Conservation (phyloP, 2,797 vertebrate genomes). For the Eurystomus glaucurus region DNA sequence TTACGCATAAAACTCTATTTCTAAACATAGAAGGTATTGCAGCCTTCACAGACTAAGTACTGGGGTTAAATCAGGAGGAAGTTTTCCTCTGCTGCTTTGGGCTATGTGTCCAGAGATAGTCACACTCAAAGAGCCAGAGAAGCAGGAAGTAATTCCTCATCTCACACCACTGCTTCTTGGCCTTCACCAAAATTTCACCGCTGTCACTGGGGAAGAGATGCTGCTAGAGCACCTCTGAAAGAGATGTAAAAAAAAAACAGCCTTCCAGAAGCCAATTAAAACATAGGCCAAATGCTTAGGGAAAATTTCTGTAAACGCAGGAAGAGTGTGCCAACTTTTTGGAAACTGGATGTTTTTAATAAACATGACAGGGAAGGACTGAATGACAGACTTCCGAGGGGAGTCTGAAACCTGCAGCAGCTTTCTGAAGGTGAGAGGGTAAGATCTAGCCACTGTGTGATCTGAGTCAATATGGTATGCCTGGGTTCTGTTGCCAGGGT, state of each 20-base stretch:
- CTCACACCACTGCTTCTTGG: background rate
- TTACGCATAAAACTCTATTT: background rate
- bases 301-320: slow-evolving; percentile 58
- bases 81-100: background rate
- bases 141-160: background rate
- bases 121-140: background rate
- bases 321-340: background rate
- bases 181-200: background rate
- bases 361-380: background rate
- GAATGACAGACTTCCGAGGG: background rate
- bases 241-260: background rate
- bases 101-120: rapidly evolving
- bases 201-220: slow-evolving; percentile 9
- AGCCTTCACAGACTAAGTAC: background rate
- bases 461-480: background rate
- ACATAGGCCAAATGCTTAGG: slow-evolving; percentile 47
- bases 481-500: background rate
- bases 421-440: background rate
- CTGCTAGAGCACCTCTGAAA: background rate
- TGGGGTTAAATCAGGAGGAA: background rate
- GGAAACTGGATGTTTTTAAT: slow-evolving; percentile 37
- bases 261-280: slow-evolving; percentile 55
- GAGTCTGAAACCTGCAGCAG: background rate
- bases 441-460: background rate
- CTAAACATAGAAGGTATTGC: background rate